phyloP scores from a whole-genome alignment of 1,140 invertebrate species.

The Lucilia cuprina region DNA sequence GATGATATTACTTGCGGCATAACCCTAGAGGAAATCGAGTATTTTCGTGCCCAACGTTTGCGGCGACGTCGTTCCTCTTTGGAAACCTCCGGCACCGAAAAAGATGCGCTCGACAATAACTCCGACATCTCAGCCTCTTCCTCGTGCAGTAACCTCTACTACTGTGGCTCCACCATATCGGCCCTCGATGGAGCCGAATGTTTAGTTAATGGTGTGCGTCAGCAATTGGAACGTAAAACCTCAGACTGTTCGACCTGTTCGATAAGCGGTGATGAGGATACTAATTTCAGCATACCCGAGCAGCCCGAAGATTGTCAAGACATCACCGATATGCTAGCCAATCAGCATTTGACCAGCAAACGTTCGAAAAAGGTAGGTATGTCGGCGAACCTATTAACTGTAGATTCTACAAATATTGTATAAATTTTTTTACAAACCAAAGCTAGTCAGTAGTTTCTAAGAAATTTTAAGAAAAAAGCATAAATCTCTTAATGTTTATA shows the following conservation, averaged over 20 bases:
- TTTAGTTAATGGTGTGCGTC: conserved; percentile 62
- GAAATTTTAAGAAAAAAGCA: too few species aligned
- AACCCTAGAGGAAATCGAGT: conserved; percentile 72
- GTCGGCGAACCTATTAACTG: neutral
- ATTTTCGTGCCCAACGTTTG: conserved; percentile 66
- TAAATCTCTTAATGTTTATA: neutral
- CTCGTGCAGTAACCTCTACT: conserved; percentile 71
- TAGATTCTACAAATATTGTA: neutral
- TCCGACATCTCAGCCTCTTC: conserved; percentile 70
- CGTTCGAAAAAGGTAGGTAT: conserved; percentile 41
- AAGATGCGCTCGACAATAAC: conserved; percentile 54
- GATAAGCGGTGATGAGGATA: conserved; percentile 71
- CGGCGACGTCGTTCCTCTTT: conserved; percentile 57
- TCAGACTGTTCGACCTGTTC: conserved; percentile 72
- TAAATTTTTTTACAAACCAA: neutral
- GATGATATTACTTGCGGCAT: conserved; percentile 74
- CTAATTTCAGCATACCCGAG: conserved; percentile 27
- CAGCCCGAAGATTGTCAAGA: conserved; percentile 36
- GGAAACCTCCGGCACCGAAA: conserved; percentile 44
- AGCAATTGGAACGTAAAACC: conserved; percentile 66
- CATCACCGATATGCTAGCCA: conserved; percentile 35
- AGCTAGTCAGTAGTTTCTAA: conserved; percentile 17
- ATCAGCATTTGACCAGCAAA: conserved; percentile 36
- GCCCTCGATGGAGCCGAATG: conserved; percentile 66
- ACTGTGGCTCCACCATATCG: conserved; percentile 66